These are phyloP conservation scores for Butorides virescens DNA, from an alignment of 2,113 vertebrate genomes.

Conservation along the genomic window DNA sequence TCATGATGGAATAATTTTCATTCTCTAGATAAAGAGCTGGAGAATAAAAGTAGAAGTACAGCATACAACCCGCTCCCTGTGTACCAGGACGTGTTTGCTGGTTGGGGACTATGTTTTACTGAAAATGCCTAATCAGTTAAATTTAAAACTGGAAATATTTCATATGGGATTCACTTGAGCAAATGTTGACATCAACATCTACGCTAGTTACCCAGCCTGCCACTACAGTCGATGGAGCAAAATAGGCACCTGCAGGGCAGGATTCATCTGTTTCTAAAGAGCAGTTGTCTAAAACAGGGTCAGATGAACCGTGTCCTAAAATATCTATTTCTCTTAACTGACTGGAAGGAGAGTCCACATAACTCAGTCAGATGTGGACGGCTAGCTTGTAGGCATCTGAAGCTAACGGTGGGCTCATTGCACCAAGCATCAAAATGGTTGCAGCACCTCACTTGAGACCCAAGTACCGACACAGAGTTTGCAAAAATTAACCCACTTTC, in stretches of 20 bases:
- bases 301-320: background rate
- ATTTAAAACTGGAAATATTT: background rate
- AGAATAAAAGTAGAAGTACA: conserved; percentile 2
- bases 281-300: background rate
- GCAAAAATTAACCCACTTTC: background rate
- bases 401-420: background rate
- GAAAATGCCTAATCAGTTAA: background rate
- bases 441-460: background rate
- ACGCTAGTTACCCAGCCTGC: background rate
- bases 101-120: background rate
- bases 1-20: conserved; percentile 23
- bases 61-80: background rate
- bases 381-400: background rate
- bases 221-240: background rate
- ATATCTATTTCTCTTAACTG: background rate
- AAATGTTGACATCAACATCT: background rate
- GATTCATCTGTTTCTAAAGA: background rate
- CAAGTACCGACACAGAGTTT: background rate
- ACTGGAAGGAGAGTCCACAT: background rate
- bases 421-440: background rate
- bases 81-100: background rate
- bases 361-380: background rate
- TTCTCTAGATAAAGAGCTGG: conserved; percentile 10
- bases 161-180: background rate
- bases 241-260: background rate